A percentile compares a stretch with the other conserved stretches of the same genome.
phyloP scores from a whole-genome alignment of 1,140 invertebrate genomes.

The Brachionus calyciflorus region DNA sequence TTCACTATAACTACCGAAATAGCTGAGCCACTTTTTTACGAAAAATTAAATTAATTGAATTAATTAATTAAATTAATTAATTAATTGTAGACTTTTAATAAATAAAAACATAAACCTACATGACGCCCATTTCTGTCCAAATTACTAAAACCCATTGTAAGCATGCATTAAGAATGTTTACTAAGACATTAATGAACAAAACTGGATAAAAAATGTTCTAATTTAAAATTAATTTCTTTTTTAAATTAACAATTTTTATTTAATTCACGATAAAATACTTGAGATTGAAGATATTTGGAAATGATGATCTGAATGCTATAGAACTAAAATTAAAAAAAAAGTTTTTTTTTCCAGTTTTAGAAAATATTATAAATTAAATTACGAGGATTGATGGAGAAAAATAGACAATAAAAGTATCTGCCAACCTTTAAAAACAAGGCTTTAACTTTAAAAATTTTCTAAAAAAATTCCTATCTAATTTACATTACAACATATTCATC shows the following conservation, averaged over 20 bases:
- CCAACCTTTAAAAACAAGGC: background rate
- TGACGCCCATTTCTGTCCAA: background rate
- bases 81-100: no score
- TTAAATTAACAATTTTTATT: background rate
- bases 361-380: background rate
- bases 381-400: conserved; percentile 28
- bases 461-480: background rate
- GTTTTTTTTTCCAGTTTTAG: background rate
- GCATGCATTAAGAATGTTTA: conserved; percentile 7
- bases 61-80: no score
- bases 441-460: background rate
- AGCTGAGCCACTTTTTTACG: background rate
- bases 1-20: background rate
- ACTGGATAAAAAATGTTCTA: conserved; percentile 33
- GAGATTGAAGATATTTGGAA: conserved; percentile 11
- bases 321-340: background rate
- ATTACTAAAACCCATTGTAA: background rate
- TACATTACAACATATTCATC: background rate
- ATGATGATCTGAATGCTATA: conserved; percentile 17
- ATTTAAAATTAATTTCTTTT: background rate
- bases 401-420: background rate
- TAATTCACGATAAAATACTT: conserved; percentile 12
- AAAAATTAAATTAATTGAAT: no score
- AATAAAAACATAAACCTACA: background rate
- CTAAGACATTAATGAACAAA: background rate